Evolutionary conservation across 2,113 vertebrate genomes (phyloP).

Genomic region (Meles meles): DNA sequence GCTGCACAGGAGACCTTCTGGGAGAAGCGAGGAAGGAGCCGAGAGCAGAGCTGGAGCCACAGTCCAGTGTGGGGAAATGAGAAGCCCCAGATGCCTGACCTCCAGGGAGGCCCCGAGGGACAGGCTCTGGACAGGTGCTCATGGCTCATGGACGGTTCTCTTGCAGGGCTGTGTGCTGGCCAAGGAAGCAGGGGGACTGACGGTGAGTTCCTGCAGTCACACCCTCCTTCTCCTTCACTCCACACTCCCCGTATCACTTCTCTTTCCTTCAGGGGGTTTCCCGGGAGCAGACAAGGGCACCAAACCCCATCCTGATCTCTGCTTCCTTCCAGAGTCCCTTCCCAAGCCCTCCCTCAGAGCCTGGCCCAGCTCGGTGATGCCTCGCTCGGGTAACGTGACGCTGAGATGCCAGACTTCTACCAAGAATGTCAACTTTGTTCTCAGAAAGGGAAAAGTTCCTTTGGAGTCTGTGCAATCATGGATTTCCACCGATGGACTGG

Average conservation of each 20-base stretch:
- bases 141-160: rapidly evolving
- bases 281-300: not conserved
- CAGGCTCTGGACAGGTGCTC: rapidly evolving
- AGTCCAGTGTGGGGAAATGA: not conserved
- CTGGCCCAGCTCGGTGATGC: not conserved
- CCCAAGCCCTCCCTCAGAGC: not conserved
- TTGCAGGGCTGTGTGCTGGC: not conserved
- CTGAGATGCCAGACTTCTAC: not conserved
- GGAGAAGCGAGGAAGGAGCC: not conserved
- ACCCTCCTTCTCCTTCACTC: not conserved
- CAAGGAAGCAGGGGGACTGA: not conserved
- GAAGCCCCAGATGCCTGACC: not conserved
- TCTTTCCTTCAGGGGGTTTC: not conserved
- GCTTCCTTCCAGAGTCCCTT: not conserved
- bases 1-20: not conserved
- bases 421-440: rapidly evolving
- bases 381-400: rapidly evolving
- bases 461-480: rapidly evolving
- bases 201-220: not conserved
- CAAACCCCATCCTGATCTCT: rapidly evolving
- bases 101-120: not conserved
- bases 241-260: no score
- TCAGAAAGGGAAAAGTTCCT: rapidly evolving
- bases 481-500: rapidly evolving
- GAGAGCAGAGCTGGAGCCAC: not conserved